Evolutionary conservation across 2,888 invertebrate species (phyloP), one percentile per base, ranked within the genome.

Genomic region (Lasioglossum zephyrum): DNA sequence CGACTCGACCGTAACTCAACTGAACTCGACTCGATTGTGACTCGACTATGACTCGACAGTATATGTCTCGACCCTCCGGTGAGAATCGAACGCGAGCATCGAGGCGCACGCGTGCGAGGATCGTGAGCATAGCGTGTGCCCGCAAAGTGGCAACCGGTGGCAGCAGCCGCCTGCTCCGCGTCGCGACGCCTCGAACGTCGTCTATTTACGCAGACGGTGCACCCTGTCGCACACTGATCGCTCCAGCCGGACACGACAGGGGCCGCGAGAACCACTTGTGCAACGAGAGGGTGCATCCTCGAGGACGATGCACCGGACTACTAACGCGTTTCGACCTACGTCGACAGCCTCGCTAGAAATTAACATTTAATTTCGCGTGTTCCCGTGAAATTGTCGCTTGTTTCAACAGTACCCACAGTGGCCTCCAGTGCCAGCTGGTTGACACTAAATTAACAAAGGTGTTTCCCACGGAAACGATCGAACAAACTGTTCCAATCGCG

Each of bases 131-230:
- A 84, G 81, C 85, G 88, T 82, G 82, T 63, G 82, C 86, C 85
- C 84, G 84, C 90, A 86, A 91, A 91, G 91, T 91, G 91, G 91
- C 91, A 91, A 91, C 91, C 90, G 91, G 90, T 91, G 90, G 91
- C 86, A 91, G 83, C 88, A 82, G 84, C 84, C 82, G 74, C 81
- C 73, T 39, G 47, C 81, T 73, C 73, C 57, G 60, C 73, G 44
- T 72, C 79, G 41, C 66, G 60, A 72, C 76, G 53, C 82, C 66
- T 39, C 74, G 36, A 74, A 74, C 53, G 53, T 53, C 77, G 77
- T 82, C 83, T 87, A 87, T 87, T 88, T 87, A 85, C 85, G 89
- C 82, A 80, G 88, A 88, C 90, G 88, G 85, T 88, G 90, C 90
- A 84, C 87, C 88, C 82, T 73, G 77, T 84, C 91, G 81, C 74